These are phyloP conservation scores for Stegodyphus dumicola DNA, from an alignment of 1,140 invertebrate genomes.

Conservation along the genomic window DNA sequence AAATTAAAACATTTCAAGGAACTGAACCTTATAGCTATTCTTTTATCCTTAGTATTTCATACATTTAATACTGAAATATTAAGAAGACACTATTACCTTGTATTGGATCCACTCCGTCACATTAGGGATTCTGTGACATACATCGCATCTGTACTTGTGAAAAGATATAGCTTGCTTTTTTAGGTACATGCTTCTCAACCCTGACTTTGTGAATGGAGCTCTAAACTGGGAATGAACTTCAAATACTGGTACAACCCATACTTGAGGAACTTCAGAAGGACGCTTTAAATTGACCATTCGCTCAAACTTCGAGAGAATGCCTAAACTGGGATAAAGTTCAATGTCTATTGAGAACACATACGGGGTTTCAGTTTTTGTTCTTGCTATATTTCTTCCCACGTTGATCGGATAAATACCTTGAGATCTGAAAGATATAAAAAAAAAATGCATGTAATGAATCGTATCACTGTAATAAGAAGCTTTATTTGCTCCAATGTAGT, in stretches of 20 bases:
- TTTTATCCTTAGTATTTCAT: no score
- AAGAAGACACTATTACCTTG: conserved; percentile 63
- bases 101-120: conserved; percentile 66
- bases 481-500: no score
- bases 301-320: conserved; percentile 61
- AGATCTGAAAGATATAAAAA: background rate
- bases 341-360: conserved; percentile 66
- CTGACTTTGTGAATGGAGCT: conserved; percentile 79
- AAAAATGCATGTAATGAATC: no score
- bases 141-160: conserved; percentile 87
- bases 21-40: background rate
- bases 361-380: conserved; percentile 62
- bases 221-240: conserved; percentile 78
- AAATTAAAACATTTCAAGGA: background rate
- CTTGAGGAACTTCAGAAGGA: conserved; percentile 63
- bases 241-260: conserved; percentile 84
- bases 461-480: no score
- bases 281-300: conserved; percentile 5
- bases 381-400: conserved; percentile 65
- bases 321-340: conserved; percentile 65
- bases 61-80: conserved; percentile 63
- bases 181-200: conserved; percentile 71
- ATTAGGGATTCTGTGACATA: conserved; percentile 87
- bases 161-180: conserved; percentile 81
- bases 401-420: conserved; percentile 66